phyloP scores from a whole-genome alignment of 1,140 invertebrate genomes.

The Diprion similis region DNA sequence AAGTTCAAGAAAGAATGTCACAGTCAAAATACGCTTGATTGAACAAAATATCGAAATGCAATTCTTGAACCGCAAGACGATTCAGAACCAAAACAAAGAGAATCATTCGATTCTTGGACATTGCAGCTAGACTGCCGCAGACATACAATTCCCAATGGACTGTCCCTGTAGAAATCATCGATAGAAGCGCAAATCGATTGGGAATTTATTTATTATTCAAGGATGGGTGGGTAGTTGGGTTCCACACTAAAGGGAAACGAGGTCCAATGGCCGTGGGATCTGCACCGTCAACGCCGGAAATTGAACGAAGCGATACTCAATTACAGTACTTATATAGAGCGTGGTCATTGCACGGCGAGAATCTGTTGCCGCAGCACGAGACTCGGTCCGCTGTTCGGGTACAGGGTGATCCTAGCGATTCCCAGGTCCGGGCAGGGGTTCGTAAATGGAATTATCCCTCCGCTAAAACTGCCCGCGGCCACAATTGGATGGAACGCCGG shows the following conservation, averaged over 20 bases:
- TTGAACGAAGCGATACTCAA: background rate
- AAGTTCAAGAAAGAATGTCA: too few species aligned
- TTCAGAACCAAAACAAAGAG: too few species aligned
- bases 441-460: constrained; percentile 23
- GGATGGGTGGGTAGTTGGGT: constrained; percentile 19
- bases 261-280: constrained; percentile 10
- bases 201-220: constrained; percentile 6
- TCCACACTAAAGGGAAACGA: background rate
- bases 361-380: constrained; percentile 4
- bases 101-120: too few species aligned
- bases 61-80: too few species aligned
- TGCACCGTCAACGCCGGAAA: constrained; percentile 5
- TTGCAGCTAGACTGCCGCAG: too few species aligned
- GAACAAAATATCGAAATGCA: too few species aligned
- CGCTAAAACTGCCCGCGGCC: constrained; percentile 22
- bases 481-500: constrained; percentile 18
- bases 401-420: background rate
- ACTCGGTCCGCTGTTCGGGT: background rate
- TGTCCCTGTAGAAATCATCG: too few species aligned
- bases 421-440: constrained; percentile 8
- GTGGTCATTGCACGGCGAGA: background rate
- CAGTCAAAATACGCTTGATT: too few species aligned
- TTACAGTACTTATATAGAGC: constrained; percentile 4
- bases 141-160: too few species aligned
- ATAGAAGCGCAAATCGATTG: too few species aligned